Percentiles rank a stretch among this genome's conserved stretches.
These are phyloP conservation scores for Crax fasciolata DNA, from an alignment of 2,797 vertebrate species.

Conservation along the genomic window DNA sequence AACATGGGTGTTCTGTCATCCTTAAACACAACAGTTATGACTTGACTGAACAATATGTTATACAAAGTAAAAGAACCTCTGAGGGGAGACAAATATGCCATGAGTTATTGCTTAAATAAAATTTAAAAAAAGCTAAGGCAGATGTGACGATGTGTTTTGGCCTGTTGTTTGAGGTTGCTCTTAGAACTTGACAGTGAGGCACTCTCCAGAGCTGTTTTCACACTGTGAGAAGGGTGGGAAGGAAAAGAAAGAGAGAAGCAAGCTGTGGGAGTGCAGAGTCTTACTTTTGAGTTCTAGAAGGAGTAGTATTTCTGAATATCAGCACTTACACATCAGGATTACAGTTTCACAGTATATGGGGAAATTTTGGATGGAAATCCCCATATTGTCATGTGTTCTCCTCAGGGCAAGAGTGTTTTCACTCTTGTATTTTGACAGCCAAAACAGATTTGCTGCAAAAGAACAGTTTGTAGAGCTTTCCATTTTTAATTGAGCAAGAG, in stretches of 20 bases:
- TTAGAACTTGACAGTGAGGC: slow-evolving; percentile 20
- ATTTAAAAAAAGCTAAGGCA: background rate
- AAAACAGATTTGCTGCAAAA: slow-evolving; percentile 41
- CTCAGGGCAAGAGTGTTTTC: slow-evolving; percentile 18
- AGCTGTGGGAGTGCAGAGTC: slow-evolving; percentile 21
- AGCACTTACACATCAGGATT: slow-evolving; percentile 27
- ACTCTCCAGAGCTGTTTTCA: slow-evolving; percentile 15
- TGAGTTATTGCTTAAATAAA: background rate
- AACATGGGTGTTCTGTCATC: background rate
- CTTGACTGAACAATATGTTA: background rate
- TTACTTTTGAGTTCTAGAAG: background rate
- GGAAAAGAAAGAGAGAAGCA: slow-evolving; percentile 30
- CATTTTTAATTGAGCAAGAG: background rate
- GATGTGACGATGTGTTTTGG: slow-evolving; percentile 1
- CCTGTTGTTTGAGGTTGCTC: slow-evolving; percentile 20
- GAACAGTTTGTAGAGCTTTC: background rate
- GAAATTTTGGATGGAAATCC: slow-evolving; percentile 27
- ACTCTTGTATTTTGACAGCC: slow-evolving; percentile 2
- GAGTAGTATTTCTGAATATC: slow-evolving; percentile 57
- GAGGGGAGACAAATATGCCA: background rate
- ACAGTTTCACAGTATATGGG: background rate
- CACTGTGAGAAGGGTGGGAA: slow-evolving; percentile 38
- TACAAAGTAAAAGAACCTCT: background rate
- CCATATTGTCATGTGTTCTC: slow-evolving; percentile 14
- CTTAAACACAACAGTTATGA: background rate